Conservation (phyloP, 2,113 vertebrate genomes). For the Noturus placidus region DNA sequence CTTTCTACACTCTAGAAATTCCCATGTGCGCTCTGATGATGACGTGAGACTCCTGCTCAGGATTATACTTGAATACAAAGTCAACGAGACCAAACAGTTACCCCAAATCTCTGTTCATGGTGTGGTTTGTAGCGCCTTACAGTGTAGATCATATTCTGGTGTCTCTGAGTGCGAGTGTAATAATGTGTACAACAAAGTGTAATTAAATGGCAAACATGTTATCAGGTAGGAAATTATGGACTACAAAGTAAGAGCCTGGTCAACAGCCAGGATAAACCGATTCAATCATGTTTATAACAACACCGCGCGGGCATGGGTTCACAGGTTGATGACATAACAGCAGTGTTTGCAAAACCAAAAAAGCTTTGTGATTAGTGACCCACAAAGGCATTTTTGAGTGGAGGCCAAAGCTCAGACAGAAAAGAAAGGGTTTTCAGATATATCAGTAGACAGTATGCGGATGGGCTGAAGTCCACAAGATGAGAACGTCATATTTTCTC, state of each 20-base stretch:
- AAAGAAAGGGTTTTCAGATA: not conserved
- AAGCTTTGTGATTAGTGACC: not conserved
- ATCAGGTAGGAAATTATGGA: not conserved
- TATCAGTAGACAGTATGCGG: not conserved
- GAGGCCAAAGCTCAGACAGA: not conserved
- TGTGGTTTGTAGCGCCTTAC: not conserved
- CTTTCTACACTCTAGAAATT: not conserved
- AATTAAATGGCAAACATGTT: not conserved
- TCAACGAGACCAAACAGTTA: not conserved
- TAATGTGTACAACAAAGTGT: not conserved
- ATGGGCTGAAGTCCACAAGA: not conserved
- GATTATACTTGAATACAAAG: not conserved
- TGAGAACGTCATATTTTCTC: not conserved
- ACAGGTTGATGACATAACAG: not conserved
- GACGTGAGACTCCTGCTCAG: not conserved
- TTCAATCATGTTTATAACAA: not conserved
- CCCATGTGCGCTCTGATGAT: not conserved
- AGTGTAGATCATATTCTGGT: not conserved
- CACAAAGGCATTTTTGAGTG: not conserved
- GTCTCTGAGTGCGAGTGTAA: not conserved
- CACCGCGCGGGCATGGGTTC: not conserved
- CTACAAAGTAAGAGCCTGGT: not conserved
- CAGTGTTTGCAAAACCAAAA: not conserved
- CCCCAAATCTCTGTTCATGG: not conserved
- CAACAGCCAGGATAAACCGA: not conserved